A percentile compares a stretch with the other conserved stretches of the same genome.
These are phyloP conservation scores for Rhadina sibilatrix DNA, from an alignment of 2,113 vertebrate genomes.

Conservation along the genomic window DNA sequence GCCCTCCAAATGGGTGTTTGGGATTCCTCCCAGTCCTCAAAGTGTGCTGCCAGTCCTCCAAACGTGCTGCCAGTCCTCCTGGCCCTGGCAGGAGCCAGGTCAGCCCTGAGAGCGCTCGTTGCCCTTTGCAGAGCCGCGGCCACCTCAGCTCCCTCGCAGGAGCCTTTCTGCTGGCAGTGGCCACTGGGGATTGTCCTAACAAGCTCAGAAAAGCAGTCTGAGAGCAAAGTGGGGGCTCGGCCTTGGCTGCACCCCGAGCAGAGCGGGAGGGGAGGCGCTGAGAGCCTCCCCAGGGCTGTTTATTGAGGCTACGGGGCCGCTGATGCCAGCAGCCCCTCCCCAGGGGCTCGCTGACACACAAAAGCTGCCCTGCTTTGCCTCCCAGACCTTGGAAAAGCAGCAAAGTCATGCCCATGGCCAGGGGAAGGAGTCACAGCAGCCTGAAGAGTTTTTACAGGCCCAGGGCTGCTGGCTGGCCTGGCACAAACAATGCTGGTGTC, in stretches of 20 bases:
- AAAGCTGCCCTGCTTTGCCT: not conserved
- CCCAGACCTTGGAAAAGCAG: not conserved
- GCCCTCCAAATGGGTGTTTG: no score
- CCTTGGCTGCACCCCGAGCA: fast-evolving
- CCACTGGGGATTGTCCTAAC: not conserved
- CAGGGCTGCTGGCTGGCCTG: not conserved
- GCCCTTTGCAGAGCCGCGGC: not conserved
- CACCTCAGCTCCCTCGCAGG: fast-evolving
- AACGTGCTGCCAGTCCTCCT: not conserved
- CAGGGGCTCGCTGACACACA: not conserved
- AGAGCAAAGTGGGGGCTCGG: not conserved
- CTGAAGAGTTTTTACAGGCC: not conserved
- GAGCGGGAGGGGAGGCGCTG: not conserved
- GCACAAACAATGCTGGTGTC: not conserved
- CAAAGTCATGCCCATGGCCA: not conserved
- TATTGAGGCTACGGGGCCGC: not conserved
- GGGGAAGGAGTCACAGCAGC: not conserved
- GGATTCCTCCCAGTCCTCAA: not conserved
- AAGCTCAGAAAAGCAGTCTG: not conserved
- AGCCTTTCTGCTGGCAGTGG: not conserved
- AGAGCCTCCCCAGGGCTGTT: not conserved
- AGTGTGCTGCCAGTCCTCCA: not conserved
- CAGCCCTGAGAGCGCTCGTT: not conserved
- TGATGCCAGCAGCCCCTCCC: not conserved
- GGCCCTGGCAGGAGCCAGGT: fast-evolving